Percentiles rank a stretch among this genome's conserved stretches.
phyloP scores from a whole-genome alignment of 2,888 invertebrate species.

The Empis stercorea region DNA sequence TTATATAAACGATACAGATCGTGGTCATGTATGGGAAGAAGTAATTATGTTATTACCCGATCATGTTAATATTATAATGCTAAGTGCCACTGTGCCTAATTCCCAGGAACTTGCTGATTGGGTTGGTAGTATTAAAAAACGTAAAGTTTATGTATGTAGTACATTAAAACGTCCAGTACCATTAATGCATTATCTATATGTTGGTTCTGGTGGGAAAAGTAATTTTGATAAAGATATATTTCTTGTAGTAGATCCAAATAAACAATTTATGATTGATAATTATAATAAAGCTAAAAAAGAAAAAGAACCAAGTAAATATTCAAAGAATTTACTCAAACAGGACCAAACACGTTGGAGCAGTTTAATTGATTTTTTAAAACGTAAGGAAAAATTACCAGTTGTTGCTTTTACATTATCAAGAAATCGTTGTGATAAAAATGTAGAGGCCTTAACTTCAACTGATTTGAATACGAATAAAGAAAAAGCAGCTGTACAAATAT shows the following conservation, averaged over 20 bases:
- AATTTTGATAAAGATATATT: conserved; percentile 63
- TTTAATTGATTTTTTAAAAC: conserved; percentile 68
- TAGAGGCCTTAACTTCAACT: conserved; percentile 46
- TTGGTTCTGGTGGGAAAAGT: conserved; percentile 50
- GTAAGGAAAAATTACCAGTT: conserved; percentile 76
- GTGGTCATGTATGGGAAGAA: conserved; percentile 99
- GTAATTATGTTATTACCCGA: conserved; percentile 88
- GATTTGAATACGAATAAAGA: conserved; percentile 77
- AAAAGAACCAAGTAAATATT: conserved; percentile 19
- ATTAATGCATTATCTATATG: conserved; percentile 85
- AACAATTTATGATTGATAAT: conserved; percentile 51
- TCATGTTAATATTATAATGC: conserved; percentile 89
- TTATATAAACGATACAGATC: conserved; percentile 93
- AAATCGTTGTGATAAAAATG: conserved; percentile 45
- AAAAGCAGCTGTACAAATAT: conserved; percentile 69
- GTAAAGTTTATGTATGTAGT: conserved; percentile 85
- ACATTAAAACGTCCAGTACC: conserved; percentile 92
- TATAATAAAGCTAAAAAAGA: conserved; percentile 43
- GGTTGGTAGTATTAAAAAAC: conserved; percentile 76
- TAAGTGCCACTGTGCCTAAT: conserved; percentile 98
- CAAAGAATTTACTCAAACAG: conserved; percentile 40
- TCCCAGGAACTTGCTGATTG: conserved; percentile 90
- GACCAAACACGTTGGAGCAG: conserved; percentile 75
- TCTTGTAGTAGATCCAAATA: conserved; percentile 64
- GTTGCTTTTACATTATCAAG: conserved; percentile 86